These are phyloP conservation scores for Chunga burmeisteri DNA, from an alignment of 2,113 vertebrate species.

Conservation along the genomic window DNA sequence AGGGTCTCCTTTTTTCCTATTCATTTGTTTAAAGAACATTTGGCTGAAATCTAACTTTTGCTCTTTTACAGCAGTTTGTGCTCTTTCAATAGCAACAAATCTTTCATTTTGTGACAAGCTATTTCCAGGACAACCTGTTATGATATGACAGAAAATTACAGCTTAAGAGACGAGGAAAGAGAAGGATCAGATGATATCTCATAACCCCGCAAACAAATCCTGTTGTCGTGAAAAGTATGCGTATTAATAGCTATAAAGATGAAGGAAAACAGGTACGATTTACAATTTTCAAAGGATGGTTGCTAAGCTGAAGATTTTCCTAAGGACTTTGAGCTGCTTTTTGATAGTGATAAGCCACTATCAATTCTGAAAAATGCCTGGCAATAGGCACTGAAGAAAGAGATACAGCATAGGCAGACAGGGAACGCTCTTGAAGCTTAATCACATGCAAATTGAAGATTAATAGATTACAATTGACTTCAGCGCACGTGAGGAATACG, in stretches of 20 bases:
- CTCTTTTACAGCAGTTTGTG: slow-evolving; percentile 4
- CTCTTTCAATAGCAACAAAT: background rate
- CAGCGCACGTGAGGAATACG: background rate
- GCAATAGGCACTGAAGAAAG: background rate
- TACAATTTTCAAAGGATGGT: background rate
- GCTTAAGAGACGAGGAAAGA: background rate
- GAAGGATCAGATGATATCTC: slow-evolving; percentile 22
- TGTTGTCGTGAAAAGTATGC: background rate
- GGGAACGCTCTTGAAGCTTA: background rate
- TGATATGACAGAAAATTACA: background rate
- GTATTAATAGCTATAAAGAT: slow-evolving; percentile 18
- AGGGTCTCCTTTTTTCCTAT: background rate
- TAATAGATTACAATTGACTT: background rate
- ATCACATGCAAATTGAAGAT: slow-evolving; percentile 15
- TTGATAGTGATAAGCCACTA: slow-evolving; percentile 1
- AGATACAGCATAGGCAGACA: background rate
- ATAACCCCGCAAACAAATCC: background rate
- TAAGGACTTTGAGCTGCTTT: background rate
- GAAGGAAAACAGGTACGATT: background rate
- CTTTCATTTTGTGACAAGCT: slow-evolving; percentile 19
- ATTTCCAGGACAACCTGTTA: background rate
- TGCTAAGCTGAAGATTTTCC: slow-evolving; percentile 1
- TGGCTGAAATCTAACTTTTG: background rate
- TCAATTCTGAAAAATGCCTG: background rate
- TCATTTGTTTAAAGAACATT: background rate